phyloP scores from a whole-genome alignment of 2,888 invertebrate species.

The Zygothrica quintamaculata region DNA sequence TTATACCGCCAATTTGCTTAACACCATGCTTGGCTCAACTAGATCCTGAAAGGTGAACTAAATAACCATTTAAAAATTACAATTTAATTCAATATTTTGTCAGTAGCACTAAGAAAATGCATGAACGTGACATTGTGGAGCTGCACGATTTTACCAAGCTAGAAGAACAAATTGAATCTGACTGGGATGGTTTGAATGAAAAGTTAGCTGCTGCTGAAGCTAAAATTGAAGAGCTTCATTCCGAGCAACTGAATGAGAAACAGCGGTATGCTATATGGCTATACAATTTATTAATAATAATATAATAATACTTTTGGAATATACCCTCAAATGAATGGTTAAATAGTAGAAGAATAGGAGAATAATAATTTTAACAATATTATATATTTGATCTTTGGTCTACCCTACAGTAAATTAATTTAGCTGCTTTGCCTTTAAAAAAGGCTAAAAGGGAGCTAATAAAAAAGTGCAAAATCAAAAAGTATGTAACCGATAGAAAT shows the following conservation, averaged over 20 bases:
- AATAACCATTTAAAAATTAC: not conserved
- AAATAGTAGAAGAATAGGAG: too few relatives aligned
- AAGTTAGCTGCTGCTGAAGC: constrained; percentile 51
- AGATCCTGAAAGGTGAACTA: constrained; percentile 33
- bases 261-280: constrained; percentile 41
- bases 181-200: constrained; percentile 70
- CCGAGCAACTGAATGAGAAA: constrained; percentile 40
- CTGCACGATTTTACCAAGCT: constrained; percentile 87
- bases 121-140: constrained; percentile 86
- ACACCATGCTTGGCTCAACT: constrained; percentile 59
- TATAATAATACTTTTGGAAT: not conserved
- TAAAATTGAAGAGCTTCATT: constrained; percentile 55
- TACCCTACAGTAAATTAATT: too few relatives aligned
- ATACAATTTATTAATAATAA: constrained; percentile 4
- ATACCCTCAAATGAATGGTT: too few relatives aligned
- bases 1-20: constrained; percentile 35
- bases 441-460: too few relatives aligned
- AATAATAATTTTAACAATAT: too few relatives aligned
- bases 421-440: too few relatives aligned
- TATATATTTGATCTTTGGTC: too few relatives aligned
- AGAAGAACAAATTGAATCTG: constrained; percentile 85
- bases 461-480: too few relatives aligned
- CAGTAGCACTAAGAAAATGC: constrained; percentile 84
- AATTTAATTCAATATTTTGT: too few relatives aligned
- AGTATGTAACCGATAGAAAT: too few relatives aligned